Evolutionary conservation across 1,140 invertebrate genomes (phyloP), one percentile per base, ranked within the genome.

Genomic region (Sitobion miscanthi): DNA sequence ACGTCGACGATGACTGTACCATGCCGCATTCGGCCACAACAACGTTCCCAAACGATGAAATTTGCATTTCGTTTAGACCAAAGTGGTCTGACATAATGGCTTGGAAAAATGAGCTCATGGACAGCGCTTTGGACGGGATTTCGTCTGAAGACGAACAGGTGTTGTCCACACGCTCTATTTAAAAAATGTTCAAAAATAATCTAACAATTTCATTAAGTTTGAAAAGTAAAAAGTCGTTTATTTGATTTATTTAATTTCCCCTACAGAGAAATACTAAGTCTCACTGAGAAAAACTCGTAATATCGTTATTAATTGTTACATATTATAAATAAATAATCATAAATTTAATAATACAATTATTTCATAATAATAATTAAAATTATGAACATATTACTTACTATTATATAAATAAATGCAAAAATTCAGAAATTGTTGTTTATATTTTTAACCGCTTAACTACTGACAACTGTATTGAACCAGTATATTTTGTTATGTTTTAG

Each of bases 401-500:
- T 4, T 42, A 42, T 42, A 69, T n/a, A 69, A 69, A 77, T n/a
- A 69, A 69, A 30, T 62, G 30, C 9, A 69, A 69, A 62, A 62
- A n/a, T 11, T 17, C 14, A 77, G n/a, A n/a, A 17, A 77, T 77
- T 77, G 9, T 69, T 69, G 1, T 77, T n/a, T 20, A 77, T 77
- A 77, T 77, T 77, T 77, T 77, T 35, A n/a, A 77, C 30, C 17
- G 14, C 1, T 21, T 52, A 17, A 62, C 14, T 14, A 14, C 3
- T 77, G 14, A n/a, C 14, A 25, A 45, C 2, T 35, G 6, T 20
- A 35, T 35, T 87, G 2, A 45, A 23, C 38, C 25, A 87, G 47
- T 54, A 54, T 35, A 38, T 30, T 25, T 38, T 89, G 38, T 23
- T 54, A 21, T 88, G 6, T 89, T 95, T 52, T 95, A 97, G 96